phyloP scores from a whole-genome alignment of 2,888 invertebrate species.

The Ramazzottius varieornatus region DNA sequence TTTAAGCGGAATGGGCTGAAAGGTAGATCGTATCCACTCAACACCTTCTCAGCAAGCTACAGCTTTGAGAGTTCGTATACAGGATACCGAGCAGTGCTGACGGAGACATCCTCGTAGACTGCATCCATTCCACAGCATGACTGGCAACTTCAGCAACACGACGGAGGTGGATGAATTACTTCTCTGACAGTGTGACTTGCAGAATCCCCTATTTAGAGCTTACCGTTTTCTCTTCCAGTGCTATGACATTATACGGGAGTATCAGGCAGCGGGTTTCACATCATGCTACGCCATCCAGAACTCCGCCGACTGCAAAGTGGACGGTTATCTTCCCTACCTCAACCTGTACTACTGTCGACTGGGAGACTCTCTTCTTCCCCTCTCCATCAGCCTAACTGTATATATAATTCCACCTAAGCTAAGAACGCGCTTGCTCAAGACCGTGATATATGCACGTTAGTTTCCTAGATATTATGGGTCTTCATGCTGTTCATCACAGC shows the following conservation, averaged over 20 bases:
- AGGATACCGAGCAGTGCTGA: no score
- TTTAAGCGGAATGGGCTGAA: no score
- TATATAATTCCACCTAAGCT: not conserved
- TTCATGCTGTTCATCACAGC: not conserved
- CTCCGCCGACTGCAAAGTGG: not conserved
- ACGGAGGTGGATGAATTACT: no score
- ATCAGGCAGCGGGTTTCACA: not conserved
- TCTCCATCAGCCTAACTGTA: not conserved
- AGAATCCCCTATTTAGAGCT: no score
- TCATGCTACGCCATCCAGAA: not conserved
- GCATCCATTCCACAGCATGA: no score
- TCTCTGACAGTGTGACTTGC: no score
- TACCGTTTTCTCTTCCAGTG: not conserved
- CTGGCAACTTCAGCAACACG: no score
- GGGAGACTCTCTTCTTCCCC: not conserved
- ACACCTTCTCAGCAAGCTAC: no score
- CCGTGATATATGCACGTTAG: not conserved
- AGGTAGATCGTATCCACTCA: no score
- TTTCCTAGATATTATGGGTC: not conserved
- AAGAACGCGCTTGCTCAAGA: not conserved
- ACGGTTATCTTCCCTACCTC: not conserved
- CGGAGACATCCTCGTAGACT: no score
- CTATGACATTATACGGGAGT: not conserved
- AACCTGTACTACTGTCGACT: not conserved
- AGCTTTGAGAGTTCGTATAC: no score